Base-by-base conservation (phyloP, 2,113 vertebrate species). In the Ursus arctos region DNA sequence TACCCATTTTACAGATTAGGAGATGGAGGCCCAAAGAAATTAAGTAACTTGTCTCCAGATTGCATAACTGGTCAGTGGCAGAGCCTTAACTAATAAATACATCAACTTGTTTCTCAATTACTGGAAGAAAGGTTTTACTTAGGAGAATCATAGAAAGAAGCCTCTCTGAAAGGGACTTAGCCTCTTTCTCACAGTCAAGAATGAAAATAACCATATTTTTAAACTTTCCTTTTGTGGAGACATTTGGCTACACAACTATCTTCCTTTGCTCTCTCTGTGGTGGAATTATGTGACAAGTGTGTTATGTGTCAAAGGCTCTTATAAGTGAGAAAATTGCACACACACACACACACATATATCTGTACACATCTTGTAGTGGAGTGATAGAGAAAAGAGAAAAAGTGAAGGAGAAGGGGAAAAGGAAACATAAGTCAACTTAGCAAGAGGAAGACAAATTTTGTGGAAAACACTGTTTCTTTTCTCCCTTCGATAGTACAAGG, bases 41-140 rank as follows among this genome's bases (percentile, higher is more conserved):
- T 43, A 86, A 40, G 6, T 59, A 16, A 57, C 55, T 88, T 88
- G n/a, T 57, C 53, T 47, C 15, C 33, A 51, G 24, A 7, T 67
- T 9, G 28, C 40, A 76, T 15, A 80, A 16, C 10, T 84, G 43
- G 33, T 84, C 24, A 69, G 51, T 59, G 28, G 51, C 12, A 59
- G 36, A 63, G 13, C 51, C 59, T 86, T 86, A 61, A 80, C 88
- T 71, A 95, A 81, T 84, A 82, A 74, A 82, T 61, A 88, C 4
- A 71, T 55, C 36, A 69, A 36, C 21, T 59, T 26, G 51, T 69
- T 93, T 91, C 65, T 86, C 67, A 61, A 40, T 95, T 84, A 84
- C 24, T 51, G 11, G 26, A 85, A 94, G 55, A 92, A 97, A 81
- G 40, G 16, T 95, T 87, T 88, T 63, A 43, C 55, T 92, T 94